Evolutionary conservation across 2,888 invertebrate species (phyloP).

Genomic region (Oxycera nigricornis): DNA sequence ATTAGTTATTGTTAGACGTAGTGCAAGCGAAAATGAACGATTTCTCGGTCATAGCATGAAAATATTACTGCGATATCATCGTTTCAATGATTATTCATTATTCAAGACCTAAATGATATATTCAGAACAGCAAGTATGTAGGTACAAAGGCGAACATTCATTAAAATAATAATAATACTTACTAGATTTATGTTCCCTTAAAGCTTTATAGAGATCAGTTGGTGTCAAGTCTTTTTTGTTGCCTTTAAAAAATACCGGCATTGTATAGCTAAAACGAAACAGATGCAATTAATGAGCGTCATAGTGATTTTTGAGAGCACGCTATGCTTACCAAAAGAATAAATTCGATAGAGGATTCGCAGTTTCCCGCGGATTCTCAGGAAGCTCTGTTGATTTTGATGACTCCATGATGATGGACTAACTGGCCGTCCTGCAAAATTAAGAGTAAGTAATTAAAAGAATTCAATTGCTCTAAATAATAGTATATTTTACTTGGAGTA

Average conservation of each 20-base stretch:
- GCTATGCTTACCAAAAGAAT: slow-evolving; percentile 27
- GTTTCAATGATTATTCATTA: too few species aligned
- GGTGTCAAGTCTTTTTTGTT: slow-evolving; percentile 74
- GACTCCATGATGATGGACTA: slow-evolving; percentile 14
- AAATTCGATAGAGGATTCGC: slow-evolving; percentile 32
- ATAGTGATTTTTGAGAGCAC: not conserved
- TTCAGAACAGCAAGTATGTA: too few species aligned
- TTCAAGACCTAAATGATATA: too few species aligned
- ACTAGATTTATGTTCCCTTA: slow-evolving; percentile 72
- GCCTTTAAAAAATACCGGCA: slow-evolving; percentile 78
- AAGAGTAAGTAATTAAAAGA: too few species aligned
- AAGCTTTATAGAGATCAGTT: slow-evolving; percentile 76
- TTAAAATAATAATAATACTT: too few species aligned
- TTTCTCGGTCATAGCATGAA: too few species aligned
- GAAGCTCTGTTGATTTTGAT: slow-evolving; percentile 13
- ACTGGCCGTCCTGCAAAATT: not conserved
- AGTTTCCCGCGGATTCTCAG: slow-evolving; percentile 30
- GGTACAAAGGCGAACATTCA: too few species aligned
- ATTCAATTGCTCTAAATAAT: too few species aligned
- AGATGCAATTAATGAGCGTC: not conserved
- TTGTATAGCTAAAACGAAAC: slow-evolving; percentile 70
- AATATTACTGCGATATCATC: too few species aligned
- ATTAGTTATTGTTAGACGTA: too few species aligned
- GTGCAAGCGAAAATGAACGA: too few species aligned
- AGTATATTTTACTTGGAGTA: too few species aligned